Percentiles rank a stretch among this genome's conserved stretches.
These are phyloP conservation scores for Trididemnum miniatum DNA, from an alignment of 23 tunicate genomes.

Conservation along the genomic window DNA sequence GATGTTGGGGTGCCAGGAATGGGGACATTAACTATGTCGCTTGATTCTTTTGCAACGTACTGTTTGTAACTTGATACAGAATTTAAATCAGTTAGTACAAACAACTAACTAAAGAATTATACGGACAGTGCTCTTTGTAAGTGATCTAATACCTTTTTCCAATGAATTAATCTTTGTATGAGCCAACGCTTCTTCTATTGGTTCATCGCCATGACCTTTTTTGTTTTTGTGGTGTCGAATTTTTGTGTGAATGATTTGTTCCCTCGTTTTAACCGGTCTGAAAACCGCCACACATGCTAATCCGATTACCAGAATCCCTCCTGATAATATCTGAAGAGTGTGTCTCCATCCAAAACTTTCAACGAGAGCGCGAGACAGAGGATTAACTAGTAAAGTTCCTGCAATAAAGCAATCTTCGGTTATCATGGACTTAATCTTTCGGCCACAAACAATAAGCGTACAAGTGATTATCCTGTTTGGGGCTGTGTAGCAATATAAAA, in stretches of 20 bases:
- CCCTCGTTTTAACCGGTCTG: slow-evolving; percentile 66
- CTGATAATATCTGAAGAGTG: slow-evolving; percentile 68
- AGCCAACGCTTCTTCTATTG: slow-evolving; percentile 16
- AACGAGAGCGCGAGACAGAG: slow-evolving; percentile 51
- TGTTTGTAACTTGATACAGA: too few species aligned
- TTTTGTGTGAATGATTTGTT: slow-evolving; percentile 66
- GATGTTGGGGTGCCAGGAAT: too few species aligned
- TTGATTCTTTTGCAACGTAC: too few species aligned
- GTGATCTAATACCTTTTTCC: neutral
- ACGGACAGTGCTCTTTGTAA: too few species aligned
- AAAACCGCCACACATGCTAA: slow-evolving; percentile 70
- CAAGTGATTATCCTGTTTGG: too few species aligned
- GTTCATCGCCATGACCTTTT: slow-evolving; percentile 20
- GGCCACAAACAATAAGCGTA: too few species aligned
- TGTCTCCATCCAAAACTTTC: slow-evolving; percentile 69
- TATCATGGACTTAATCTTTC: too few species aligned
- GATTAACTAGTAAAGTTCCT: slow-evolving; percentile 85
- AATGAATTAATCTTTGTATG: slow-evolving; percentile 11
- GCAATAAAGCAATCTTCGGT: too few species aligned
- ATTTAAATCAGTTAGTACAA: too few species aligned
- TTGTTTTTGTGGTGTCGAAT: slow-evolving; percentile 13
- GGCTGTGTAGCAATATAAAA: too few species aligned
- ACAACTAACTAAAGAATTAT: too few species aligned
- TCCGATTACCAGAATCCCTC: slow-evolving; percentile 65
- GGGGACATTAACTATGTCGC: too few species aligned